These are phyloP conservation scores for Eupsilia transversa DNA, from an alignment of 2,888 invertebrate species.

Conservation along the genomic window DNA sequence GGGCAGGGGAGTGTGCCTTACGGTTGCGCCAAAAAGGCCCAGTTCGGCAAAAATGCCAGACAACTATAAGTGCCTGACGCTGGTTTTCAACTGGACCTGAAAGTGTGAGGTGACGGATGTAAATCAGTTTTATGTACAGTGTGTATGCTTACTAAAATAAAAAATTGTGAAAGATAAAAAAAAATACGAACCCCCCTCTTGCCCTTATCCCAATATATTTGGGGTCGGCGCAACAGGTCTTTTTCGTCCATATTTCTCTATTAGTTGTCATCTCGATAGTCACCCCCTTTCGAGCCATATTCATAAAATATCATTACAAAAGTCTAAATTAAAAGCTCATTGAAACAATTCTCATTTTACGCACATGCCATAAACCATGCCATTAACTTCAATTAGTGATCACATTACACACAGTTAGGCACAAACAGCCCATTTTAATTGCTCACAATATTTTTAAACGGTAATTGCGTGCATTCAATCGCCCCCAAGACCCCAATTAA, in stretches of 20 bases:
- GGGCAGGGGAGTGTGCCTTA: too few relatives aligned
- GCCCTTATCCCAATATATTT: background rate
- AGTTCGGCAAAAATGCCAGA: too few relatives aligned
- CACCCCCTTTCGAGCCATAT: background rate
- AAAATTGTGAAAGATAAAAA: too few relatives aligned
- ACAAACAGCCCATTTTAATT: constrained; percentile 47
- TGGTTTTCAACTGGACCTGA: too few relatives aligned
- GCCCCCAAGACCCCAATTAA: constrained; percentile 56
- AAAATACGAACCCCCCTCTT: too few relatives aligned
- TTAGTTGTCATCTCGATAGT: background rate
- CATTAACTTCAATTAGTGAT: constrained; percentile 42
- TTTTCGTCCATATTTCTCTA: too few relatives aligned
- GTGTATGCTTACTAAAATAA: too few relatives aligned
- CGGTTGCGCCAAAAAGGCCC: too few relatives aligned
- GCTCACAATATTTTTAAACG: constrained; percentile 44
- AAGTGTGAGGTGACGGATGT: too few relatives aligned
- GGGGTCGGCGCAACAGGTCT: too few relatives aligned
- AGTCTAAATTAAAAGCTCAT: constrained; percentile 4
- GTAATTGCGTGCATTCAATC: constrained; percentile 54
- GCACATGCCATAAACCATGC: constrained; percentile 9
- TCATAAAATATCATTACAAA: background rate
- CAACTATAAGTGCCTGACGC: too few relatives aligned
- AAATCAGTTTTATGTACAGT: too few relatives aligned
- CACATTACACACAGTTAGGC: constrained; percentile 44
- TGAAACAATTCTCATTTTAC: constrained; percentile 5